Evolutionary conservation across 2,888 invertebrate genomes (phyloP), one percentile per base, ranked within the genome.

Genomic region (Orthosia incerta): DNA sequence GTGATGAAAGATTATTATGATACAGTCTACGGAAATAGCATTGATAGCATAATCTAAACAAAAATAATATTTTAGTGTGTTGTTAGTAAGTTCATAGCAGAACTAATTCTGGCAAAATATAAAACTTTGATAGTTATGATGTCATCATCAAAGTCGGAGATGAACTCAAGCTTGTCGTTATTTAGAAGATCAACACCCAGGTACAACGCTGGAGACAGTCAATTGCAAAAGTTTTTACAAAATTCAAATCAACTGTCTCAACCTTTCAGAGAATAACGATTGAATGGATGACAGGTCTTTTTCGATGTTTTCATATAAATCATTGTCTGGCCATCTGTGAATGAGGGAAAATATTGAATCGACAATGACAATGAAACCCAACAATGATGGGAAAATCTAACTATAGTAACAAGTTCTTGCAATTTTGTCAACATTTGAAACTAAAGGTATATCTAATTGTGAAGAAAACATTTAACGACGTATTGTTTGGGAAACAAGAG

Each of bases 381-480:
- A 79, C 55, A 80, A 60, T 80, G 76, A 67, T 80, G 80, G 57
- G 63, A 71, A 71, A 67, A 70, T 57, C 20, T 26, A 57, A 63
- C 50, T 59, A 60, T 60, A 71, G 61, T 61, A 78, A 48, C 26
- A 64, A 60, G 53, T 61, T 55, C n/a, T 50, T 26, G 57, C 57
- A 74, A 74, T 66, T 13, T 56, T 57, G 57, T 31, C 59, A 53
- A 70, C 70, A 50, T 45, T 45, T 64, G 63, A 60, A 74, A 64
- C 59, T 45, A 20, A 56, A 53, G 53, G 45, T 51, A 50, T 53
- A n/a, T 57, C 62, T 66, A 59, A 66, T 60, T 68, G 56, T 60
- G 48, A 68, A 71, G 53, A 69, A 64, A 72, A 76, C n/a, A 39
- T 75, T 80, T 76, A 50, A 80, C 60, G 60, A 67, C 16, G 39